Evolutionary conservation across 2,797 vertebrate genomes (phyloP), one percentile per base, ranked within the genome.

Genomic region (Tarsius wallacei): DNA sequence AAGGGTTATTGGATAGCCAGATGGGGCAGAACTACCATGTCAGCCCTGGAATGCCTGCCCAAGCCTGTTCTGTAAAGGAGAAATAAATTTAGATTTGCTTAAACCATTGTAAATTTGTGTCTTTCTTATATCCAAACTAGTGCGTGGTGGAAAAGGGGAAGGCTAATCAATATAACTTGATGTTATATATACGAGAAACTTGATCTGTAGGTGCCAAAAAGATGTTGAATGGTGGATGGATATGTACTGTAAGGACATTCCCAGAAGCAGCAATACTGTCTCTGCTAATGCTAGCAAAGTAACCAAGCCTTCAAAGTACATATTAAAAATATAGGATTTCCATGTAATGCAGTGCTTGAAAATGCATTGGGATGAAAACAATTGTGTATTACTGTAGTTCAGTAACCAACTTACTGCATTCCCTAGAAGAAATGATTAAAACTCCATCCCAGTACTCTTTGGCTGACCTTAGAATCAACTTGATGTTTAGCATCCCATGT

Each of bases 61-160:
- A 33, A 51, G 61, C 14, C 2, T 59, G 7, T 73, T 84, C 80
- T 63, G 85, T 73, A 71, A 47, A 14, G 68, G 84, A 51, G 78
- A 76, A 84, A 49, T 33, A 59, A 74, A 76, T 80, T 90, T 90
- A 74, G 17, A 95, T 73, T 93, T 93, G 36, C 55, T 84, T 68
- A 91, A 94, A 66, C 21, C 8, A 51, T 76, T 78, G 31, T 80
- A 86, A 83, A 78, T 81, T 61, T 70, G 28, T 8, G 19, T 84
- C 59, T 91, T 90, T 84, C 31, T 70, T 76, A 36, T 59, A 49
- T 49, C 26, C 42, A 59, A 87, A 86, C 21, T 61, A 70, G 16
- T n/a, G n/a, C 1, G 0, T 53, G 51, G 59, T 36, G 15, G 64
- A 63, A 84, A 16, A 53, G 87, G 68, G 28, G 28, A 31, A 85